Evolutionary conservation across 2,797 vertebrate genomes (phyloP).

Genomic region (Poecilia gillii): DNA sequence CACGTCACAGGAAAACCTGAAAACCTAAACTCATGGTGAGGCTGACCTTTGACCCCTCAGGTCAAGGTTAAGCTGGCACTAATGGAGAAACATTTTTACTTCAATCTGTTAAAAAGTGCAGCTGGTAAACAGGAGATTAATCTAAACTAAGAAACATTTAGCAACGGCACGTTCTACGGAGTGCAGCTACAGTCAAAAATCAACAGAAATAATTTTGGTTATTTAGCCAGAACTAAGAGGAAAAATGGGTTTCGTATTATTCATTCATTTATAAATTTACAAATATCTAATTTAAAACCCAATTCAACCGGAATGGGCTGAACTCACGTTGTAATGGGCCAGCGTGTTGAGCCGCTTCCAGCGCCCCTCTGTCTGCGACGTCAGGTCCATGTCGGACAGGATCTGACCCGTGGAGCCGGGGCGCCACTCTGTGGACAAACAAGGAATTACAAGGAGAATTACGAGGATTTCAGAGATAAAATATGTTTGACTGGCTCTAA

Average conservation of each 20-base stretch:
- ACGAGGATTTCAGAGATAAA: background rate
- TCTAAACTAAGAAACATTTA: too few species aligned
- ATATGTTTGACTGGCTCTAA: background rate
- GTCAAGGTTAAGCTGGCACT: too few species aligned
- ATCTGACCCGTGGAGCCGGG: slow-evolving; percentile 97
- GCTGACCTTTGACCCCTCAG: background rate
- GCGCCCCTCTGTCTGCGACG: slow-evolving; percentile 93
- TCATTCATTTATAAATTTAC: too few species aligned
- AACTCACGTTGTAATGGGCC: slow-evolving; percentile 95
- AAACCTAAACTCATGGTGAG: background rate
- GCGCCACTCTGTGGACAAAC: slow-evolving; percentile 88
- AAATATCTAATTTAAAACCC: background rate
- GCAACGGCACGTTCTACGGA: too few species aligned
- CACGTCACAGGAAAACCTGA: background rate
- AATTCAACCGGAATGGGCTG: background rate
- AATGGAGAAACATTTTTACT: too few species aligned
- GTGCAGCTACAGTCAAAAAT: too few species aligned
- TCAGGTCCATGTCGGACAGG: slow-evolving; percentile 95
- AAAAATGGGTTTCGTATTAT: too few species aligned
- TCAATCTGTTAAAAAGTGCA: too few species aligned
- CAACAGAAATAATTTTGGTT: too few species aligned
- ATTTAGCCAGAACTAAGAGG: too few species aligned
- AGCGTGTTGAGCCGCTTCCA: slow-evolving; percentile 95
- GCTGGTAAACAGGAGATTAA: too few species aligned
- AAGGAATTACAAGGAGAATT: background rate